Evolutionary conservation across 2,888 invertebrate genomes (phyloP).

Genomic region (Oithona nana): DNA sequence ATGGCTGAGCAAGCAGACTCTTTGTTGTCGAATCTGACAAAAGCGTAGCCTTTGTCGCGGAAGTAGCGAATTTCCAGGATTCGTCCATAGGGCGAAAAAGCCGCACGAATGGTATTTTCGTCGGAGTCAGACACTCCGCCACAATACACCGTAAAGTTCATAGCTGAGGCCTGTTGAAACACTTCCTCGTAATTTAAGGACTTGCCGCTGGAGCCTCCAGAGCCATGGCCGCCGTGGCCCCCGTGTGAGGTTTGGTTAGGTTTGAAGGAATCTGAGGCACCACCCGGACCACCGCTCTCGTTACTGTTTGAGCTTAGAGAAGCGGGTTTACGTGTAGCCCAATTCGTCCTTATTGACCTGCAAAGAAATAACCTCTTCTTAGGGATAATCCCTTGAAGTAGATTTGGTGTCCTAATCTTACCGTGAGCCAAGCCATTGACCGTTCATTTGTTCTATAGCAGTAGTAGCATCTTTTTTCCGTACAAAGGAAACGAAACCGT

Average conservation of each 20-base stretch:
- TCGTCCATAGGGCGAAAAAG: conserved; percentile 31
- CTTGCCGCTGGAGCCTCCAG: conserved; percentile 6
- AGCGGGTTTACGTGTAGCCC: conserved; percentile 31
- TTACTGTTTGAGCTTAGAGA: not conserved
- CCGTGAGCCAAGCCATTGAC: conserved; percentile 33
- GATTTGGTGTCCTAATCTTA: not conserved
- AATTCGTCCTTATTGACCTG: conserved; percentile 36
- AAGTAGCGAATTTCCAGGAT: conserved; percentile 34
- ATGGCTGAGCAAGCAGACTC: conserved; percentile 34
- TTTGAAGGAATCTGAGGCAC: not conserved
- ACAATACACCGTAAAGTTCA: conserved; percentile 34
- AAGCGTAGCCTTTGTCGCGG: conserved; percentile 34
- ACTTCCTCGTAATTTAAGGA: conserved; percentile 30
- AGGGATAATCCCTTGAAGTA: not conserved
- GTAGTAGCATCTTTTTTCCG: conserved; percentile 36
- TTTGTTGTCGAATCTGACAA: conserved; percentile 32
- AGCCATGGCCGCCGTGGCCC: not conserved
- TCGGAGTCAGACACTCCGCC: conserved; percentile 27
- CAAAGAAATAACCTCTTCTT: not conserved
- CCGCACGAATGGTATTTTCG: conserved; percentile 31
- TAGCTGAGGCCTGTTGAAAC: conserved; percentile 30
- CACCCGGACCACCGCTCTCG: not conserved
- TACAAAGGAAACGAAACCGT: conserved; percentile 37
- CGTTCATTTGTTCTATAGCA: conserved; percentile 36
- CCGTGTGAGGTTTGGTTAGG: too few relatives aligned